Base-by-base conservation (phyloP, 1,140 invertebrate species). In the Lamellibrachia luymesi region DNA sequence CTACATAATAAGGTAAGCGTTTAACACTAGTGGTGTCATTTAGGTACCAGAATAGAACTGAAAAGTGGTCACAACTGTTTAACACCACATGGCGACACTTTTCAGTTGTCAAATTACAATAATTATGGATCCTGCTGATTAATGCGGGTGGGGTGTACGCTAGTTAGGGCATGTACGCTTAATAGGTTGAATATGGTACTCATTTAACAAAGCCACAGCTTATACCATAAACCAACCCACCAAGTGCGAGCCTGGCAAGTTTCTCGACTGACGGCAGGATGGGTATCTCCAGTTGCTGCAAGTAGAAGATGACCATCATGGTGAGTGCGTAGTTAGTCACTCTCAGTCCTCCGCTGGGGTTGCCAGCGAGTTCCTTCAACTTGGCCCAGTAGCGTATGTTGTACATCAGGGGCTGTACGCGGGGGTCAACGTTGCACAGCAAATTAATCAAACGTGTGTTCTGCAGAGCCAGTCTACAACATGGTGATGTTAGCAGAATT, bases 301-400 rank as follows among this genome's bases (percentile, higher is more conserved):
- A 93, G 91, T 94, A 95, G 56, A 94, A 95, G 0, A 95, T 80
- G 8, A 95, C 94, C 90, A 95, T 93, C 80, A 95, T 93, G 4
- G 94, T 95, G 49, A 96, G 93, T 22, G 95, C 94, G 91, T 96
- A 96, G 93, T 94, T 95, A 2, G 95, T 94, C 89, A 96, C 93
- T 10, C 93, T 93, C 4, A 94, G 93, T 2, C 94, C 94, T 6
- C 93, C 92, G 49, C 93, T 94, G 8, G 91, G 90, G 92, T 95
- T 94, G 5, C 95, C 95, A 0, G 95, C 94, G 4, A 95, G 38
- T 27, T 94, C 94, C 92, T 94, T 94, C 10, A 94, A 22, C 92
- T 94, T 94, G 52, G 94, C 95, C 95, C 95, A 96, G 93, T 95
- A 95, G 7, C 95, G 93, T 4, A 96, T 93, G 4, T 94, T 91